phyloP scores from a whole-genome alignment of 1,140 invertebrate genomes.

The Temnothorax nylanderi region DNA sequence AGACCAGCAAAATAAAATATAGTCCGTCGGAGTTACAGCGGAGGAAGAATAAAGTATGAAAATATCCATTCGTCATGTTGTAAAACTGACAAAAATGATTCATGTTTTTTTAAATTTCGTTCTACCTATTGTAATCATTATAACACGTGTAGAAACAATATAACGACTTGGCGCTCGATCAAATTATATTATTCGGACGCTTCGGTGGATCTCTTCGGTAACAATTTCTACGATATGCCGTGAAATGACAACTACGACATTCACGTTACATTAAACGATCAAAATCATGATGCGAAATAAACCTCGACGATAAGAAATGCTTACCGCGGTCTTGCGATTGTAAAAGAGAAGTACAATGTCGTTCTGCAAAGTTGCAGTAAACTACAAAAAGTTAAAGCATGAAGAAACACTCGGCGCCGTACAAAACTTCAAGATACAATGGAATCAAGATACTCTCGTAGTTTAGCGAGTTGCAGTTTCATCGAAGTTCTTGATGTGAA shows the following conservation, averaged over 20 bases:
- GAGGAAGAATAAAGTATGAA: constrained; percentile 39
- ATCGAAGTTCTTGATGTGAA: constrained; percentile 39
- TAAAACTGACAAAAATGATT: constrained; percentile 29
- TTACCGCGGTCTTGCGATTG: background rate
- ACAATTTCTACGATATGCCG: background rate
- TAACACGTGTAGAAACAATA: background rate
- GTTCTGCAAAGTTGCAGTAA: constrained; percentile 21
- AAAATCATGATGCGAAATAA: constrained; percentile 2
- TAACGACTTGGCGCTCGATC: background rate
- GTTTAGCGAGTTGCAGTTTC: constrained; percentile 22
- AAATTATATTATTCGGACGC: background rate
- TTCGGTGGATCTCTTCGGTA: background rate
- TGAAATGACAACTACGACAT: background rate
- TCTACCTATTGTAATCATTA: constrained; percentile 11
- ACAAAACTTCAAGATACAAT: constrained; percentile 32
- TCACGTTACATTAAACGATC: background rate
- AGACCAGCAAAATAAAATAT: constrained; percentile 44
- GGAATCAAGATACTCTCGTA: constrained; percentile 31
- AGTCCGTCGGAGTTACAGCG: constrained; percentile 11
- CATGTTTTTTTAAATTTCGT: constrained; percentile 8
- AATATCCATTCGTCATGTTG: constrained; percentile 18
- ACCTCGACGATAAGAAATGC: background rate
- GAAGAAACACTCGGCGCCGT: constrained; percentile 33
- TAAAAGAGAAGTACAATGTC: constrained; percentile 30
- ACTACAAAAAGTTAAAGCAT: constrained; percentile 43